phyloP scores from a whole-genome alignment of 1,140 invertebrate genomes.

The Orussus abietinus region DNA sequence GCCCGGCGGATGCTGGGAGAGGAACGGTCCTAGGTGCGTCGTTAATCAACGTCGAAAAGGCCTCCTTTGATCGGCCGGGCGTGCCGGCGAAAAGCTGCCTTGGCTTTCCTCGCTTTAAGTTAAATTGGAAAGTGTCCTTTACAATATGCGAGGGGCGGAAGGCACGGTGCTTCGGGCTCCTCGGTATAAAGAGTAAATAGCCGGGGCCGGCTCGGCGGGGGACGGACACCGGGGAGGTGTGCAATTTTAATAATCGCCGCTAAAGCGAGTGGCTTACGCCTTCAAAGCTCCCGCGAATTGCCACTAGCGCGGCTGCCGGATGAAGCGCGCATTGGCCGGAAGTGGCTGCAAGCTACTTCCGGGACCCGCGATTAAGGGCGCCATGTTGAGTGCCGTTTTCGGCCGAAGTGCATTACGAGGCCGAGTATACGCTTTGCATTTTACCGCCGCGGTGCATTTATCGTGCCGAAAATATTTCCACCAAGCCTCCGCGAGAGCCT shows the following conservation, averaged over 20 bases:
- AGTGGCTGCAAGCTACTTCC: too few species aligned
- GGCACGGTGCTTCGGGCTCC: conserved; percentile 2
- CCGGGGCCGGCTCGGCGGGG: conserved; percentile 9
- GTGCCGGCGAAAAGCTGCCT: conserved; percentile 27
- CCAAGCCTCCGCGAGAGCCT: too few species aligned
- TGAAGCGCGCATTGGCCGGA: too few species aligned
- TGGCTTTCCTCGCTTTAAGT: conserved; percentile 20
- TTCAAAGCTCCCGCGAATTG: conserved; percentile 28
- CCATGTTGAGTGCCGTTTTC: too few species aligned
- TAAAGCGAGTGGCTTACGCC: conserved; percentile 22
- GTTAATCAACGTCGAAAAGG: conserved; percentile 30
- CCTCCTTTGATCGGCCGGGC: conserved; percentile 19
- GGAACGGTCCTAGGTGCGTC: too few species aligned
- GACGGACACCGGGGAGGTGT: conserved; percentile 10
- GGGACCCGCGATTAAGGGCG: conserved; percentile 10
- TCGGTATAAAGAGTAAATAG: conserved; percentile 30
- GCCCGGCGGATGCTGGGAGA: too few species aligned
- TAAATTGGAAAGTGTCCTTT: conserved; percentile 36
- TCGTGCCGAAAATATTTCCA: too few species aligned
- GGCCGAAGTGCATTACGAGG: too few species aligned
- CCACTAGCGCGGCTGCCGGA: too few species aligned
- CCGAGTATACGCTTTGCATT: too few species aligned
- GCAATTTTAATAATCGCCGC: conserved; percentile 33
- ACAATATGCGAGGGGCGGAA: conserved; percentile 17
- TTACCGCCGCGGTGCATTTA: neutral